Evolutionary conservation across 2,113 vertebrate genomes (phyloP), one percentile per base, ranked within the genome.

Genomic region (Prunella fulvescens): DNA sequence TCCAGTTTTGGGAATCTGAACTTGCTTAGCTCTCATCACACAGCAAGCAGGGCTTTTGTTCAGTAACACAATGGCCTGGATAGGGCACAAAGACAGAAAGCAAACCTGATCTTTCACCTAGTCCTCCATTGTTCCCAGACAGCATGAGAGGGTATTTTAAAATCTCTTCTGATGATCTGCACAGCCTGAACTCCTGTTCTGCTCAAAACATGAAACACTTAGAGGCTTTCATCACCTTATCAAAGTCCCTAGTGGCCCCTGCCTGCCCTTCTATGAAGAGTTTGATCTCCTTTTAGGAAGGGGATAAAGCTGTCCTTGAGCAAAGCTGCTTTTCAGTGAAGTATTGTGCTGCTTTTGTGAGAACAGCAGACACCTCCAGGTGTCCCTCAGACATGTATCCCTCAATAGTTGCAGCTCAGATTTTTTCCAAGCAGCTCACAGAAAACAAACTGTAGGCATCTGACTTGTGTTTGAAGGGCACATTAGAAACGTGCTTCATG

Each of bases 81-180:
- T 62, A 90, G 53, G 85, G 53, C 48, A 77, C 76, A 81, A 86
- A 94, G 78, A 57, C 40, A 69, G 64, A 94, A 94, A 81, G 90
- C 0, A 6, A 77, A 84, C 45, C 80, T 79, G 70, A 78, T 92
- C 93, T 83, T 88, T 37, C 82, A 73, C 67, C 37, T 71, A 83
- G n/a, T 64, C 31, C 67, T 64, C 35, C 61, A 96, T 95, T 95
- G 88, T 93, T 84, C 86, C 45, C 93, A 94, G 88, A n/a, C 88
- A 86, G 92, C 69, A 19, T 86, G 86, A 95, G 48, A 81, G 29
- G 12, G 69, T 83, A 93, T 88, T 96, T 95, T 71, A 95, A 90
- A 90, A 73, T 67, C 47, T 74, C 48, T 86, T 80, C 42, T 60
- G 42, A 70, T 88, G 90, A 70, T 64, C 57, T 72, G 44, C 80